phyloP scores from a whole-genome alignment of 1,140 invertebrate species.

The Arion vulgaris region DNA sequence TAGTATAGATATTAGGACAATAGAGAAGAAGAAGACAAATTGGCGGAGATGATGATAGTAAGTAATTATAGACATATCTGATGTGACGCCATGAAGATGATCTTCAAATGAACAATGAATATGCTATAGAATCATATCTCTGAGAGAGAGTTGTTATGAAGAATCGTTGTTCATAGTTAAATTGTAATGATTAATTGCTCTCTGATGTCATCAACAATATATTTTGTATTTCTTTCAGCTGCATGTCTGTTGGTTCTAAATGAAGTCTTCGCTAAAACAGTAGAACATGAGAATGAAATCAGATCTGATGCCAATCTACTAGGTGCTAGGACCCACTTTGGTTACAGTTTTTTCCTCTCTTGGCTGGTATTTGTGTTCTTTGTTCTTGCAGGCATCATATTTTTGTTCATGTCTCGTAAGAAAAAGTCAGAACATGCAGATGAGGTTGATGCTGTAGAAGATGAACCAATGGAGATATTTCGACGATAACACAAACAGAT shows the following conservation, averaged over 20 bases:
- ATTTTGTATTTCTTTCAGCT: conserved; percentile 72
- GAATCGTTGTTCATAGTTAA: neutral
- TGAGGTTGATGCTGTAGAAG: conserved; percentile 83
- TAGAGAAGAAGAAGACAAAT: too few species aligned
- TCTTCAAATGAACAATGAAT: neutral
- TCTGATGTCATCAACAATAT: conserved; percentile 12
- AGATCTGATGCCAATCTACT: conserved; percentile 81
- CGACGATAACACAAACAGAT: conserved; percentile 36
- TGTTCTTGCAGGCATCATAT: conserved; percentile 80
- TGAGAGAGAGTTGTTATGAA: neutral
- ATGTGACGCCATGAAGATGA: neutral
- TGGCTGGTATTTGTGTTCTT: conserved; percentile 86
- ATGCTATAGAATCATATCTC: too few species aligned
- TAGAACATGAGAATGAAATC: conserved; percentile 81
- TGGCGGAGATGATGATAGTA: too few species aligned
- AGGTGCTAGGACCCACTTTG: conserved; percentile 77
- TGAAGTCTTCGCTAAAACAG: conserved; percentile 83
- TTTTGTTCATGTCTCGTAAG: conserved; percentile 82
- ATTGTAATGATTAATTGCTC: neutral
- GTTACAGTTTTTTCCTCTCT: conserved; percentile 83
- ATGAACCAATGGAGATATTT: conserved; percentile 79
- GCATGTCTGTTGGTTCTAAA: conserved; percentile 84
- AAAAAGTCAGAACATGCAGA: conserved; percentile 82
- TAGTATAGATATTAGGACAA: too few species aligned
- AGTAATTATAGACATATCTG: too few species aligned